Conservation (phyloP, 1,140 invertebrate species). For the Trichoplusia ni region DNA sequence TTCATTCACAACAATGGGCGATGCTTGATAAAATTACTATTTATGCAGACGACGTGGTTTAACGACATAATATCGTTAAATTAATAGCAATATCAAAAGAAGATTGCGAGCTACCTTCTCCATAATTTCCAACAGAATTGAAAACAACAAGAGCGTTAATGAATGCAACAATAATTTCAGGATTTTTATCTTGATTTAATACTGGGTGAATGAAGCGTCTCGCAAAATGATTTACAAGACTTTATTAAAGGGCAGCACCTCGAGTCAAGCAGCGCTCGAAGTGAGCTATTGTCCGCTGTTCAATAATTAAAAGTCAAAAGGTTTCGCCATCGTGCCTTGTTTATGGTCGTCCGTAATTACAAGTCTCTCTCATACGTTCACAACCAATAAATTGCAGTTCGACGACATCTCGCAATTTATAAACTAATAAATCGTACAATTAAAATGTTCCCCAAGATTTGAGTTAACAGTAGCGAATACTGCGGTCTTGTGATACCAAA, state of each 20-base stretch:
- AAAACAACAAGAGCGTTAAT: background rate
- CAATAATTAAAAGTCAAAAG: conserved; percentile 71
- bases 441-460: conserved; percentile 5
- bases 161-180: conserved; percentile 2
- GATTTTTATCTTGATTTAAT: conserved; percentile 13
- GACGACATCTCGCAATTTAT: conserved; percentile 37
- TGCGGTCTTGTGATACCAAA: conserved; percentile 10
- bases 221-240: conserved; percentile 61
- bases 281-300: conserved; percentile 53
- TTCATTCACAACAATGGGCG: conserved; percentile 14
- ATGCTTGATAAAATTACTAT: conserved; percentile 3
- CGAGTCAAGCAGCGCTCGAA: conserved; percentile 38
- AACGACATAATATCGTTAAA: conserved; percentile 1
- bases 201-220: conserved; percentile 39
- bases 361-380: conserved; percentile 34
- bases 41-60: background rate
- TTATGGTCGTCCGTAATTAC: conserved; percentile 54
- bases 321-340: conserved; percentile 54
- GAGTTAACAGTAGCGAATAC: background rate
- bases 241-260: conserved; percentile 63
- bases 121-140: background rate
- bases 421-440: conserved; percentile 25
- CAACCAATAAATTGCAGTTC: conserved; percentile 47
- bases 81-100: background rate
- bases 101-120: too few species aligned